These are phyloP conservation scores for Saturnia japonica DNA, from an alignment of 2,888 invertebrate genomes.

Conservation along the genomic window DNA sequence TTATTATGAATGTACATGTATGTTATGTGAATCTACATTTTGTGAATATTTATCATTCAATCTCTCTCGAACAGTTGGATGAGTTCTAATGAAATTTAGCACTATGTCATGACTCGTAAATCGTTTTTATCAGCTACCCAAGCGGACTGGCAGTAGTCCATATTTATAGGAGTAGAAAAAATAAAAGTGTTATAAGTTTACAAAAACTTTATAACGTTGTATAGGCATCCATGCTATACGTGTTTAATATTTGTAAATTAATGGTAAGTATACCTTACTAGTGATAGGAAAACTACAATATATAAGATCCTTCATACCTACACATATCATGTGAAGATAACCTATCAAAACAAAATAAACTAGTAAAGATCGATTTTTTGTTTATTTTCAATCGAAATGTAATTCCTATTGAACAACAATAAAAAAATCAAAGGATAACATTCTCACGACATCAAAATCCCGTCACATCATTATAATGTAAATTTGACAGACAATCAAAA, in stretches of 20 bases:
- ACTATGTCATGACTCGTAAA: background rate
- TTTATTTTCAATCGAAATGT: constrained; percentile 29
- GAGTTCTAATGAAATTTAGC: background rate
- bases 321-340: background rate
- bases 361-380: constrained; percentile 9
- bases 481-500: constrained; percentile 79
- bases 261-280: too few relatives aligned
- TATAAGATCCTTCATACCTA: background rate
- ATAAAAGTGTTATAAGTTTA: background rate
- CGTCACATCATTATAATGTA: constrained; percentile 63
- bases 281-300: background rate
- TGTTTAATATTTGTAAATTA: background rate
- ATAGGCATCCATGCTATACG: background rate
- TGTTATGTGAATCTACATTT: background rate
- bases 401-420: constrained; percentile 34
- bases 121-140: background rate
- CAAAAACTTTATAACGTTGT: background rate
- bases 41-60: background rate
- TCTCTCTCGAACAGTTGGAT: background rate
- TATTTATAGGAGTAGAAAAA: background rate
- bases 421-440: constrained; percentile 41
- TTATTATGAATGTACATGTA: too few relatives aligned
- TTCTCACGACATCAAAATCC: constrained; percentile 63
- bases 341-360: background rate
- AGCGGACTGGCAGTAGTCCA: background rate